A percentile compares a stretch with the other conserved stretches of the same genome.
phyloP scores from a whole-genome alignment of 2,888 invertebrate species.

The Drosophila nigricruria region DNA sequence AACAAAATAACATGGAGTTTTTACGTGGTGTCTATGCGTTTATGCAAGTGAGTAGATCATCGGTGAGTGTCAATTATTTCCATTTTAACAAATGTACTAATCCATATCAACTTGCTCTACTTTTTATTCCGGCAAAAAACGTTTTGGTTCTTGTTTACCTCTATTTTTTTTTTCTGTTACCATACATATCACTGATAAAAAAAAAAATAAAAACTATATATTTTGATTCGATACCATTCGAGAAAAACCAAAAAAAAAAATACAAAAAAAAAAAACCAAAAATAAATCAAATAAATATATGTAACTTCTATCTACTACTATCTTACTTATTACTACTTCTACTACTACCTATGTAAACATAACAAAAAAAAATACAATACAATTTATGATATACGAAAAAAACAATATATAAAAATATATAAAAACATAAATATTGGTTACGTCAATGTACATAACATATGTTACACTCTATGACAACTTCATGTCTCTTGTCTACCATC shows the following conservation, averaged over 20 bases:
- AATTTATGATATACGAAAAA: constrained; percentile 23
- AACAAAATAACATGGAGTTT: constrained; percentile 86
- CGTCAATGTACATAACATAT: constrained; percentile 44
- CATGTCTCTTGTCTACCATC: constrained; percentile 38
- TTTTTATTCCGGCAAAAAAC: constrained; percentile 78
- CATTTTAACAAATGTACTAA: constrained; percentile 85
- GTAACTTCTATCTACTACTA: constrained; percentile 71
- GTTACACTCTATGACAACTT: constrained; percentile 42
- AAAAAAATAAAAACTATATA: constrained; percentile 22
- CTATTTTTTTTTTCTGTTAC: constrained; percentile 5
- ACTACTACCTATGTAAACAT: constrained; percentile 69
- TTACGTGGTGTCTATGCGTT: constrained; percentile 86
- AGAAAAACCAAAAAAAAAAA: constrained; percentile 20
- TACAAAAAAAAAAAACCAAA: constrained; percentile 26
- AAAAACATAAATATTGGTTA: constrained; percentile 39
- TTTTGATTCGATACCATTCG: constrained; percentile 28
- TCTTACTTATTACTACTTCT: constrained; percentile 68
- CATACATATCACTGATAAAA: constrained; percentile 29
- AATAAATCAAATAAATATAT: constrained; percentile 52
- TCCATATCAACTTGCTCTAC: constrained; percentile 84
- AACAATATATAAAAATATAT: neutral
- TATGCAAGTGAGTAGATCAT: constrained; percentile 86
- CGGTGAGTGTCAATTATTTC: constrained; percentile 86
- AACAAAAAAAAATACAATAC: constrained; percentile 30
- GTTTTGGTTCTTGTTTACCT: constrained; percentile 71